These are phyloP conservation scores for Pelobates cultripes DNA, from an alignment of 2,797 vertebrate genomes.

Conservation along the genomic window DNA sequence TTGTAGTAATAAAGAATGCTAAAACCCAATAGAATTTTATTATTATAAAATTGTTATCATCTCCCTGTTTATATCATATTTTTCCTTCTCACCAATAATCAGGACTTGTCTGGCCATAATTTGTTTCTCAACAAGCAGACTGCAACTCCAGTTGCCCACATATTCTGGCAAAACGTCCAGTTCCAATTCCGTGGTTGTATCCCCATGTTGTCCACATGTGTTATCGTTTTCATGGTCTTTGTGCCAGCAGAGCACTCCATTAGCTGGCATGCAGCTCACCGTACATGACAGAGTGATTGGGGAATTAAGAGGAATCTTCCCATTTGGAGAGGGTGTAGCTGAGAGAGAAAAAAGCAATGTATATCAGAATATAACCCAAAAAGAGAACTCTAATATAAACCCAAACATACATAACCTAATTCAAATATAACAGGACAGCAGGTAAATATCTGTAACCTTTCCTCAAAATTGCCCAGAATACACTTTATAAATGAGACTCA, in stretches of 20 bases:
- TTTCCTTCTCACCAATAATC: not conserved
- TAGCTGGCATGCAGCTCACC: not conserved
- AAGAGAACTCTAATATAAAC: not conserved
- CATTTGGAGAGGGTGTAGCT: not conserved
- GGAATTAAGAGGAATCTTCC: not conserved
- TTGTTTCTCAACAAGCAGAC: not conserved
- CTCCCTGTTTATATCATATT: too few relatives aligned
- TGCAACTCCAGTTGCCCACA: conserved; percentile 13
- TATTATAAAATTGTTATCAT: too few relatives aligned
- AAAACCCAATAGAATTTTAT: too few relatives aligned
- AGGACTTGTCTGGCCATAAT: not conserved
- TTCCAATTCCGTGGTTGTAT: not conserved
- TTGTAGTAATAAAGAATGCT: too few relatives aligned
- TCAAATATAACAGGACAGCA: too few relatives aligned
- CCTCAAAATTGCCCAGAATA: too few relatives aligned
- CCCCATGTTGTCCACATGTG: not conserved
- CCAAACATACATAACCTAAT: too few relatives aligned
- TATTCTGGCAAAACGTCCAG: not conserved
- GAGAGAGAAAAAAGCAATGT: not conserved
- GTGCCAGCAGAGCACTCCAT: conserved; percentile 12
- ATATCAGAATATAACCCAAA: not conserved
- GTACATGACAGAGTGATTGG: not conserved
- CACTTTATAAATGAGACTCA: too few relatives aligned
- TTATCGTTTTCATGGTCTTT: not conserved
- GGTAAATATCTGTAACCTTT: too few relatives aligned